Base-by-base conservation (phyloP, 2,888 invertebrate genomes). In the Acanthococcus lagerstroemiae region DNA sequence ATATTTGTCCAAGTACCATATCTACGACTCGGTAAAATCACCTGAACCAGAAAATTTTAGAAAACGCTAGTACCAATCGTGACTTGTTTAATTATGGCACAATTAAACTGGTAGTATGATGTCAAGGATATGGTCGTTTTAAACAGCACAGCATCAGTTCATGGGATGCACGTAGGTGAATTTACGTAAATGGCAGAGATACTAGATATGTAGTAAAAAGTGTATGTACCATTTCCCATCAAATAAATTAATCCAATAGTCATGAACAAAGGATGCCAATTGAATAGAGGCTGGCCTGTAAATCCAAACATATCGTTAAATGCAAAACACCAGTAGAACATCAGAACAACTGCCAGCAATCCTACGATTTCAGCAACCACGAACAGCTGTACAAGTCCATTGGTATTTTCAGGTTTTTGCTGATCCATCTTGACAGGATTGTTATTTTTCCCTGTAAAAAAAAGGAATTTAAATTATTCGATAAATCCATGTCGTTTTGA, bases 221-320 rank as follows among this genome's bases (percentile, higher is more conserved):
- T 7, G 12, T 19, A 78, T 80, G 80, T 78, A 90, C 90, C 85
- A 79, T 92, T 89, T 57, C 86, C 87, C 76, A 88, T 89, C 12
- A 91, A 76, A 76, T 87, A 88, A 48, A 93, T 81, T 75, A 91
- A 78, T 26, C 88, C 89, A 69, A 89, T 80, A 15, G 84, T 81
- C 90, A 92, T 90, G 58, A 90, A 80, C 4, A 92, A 77, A 1
- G 93, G 92, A 78, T 93, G 93, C 84, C 90, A 93, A 77, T 91
- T 90, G 74, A 93, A 93, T 19, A 80, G 74, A 1, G 60, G 70
- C 2, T 84, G 12, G 15, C 60, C 67, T 17, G 37, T 19, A 22
- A 68, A 48, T 26, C 67, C 67, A 58, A 68, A 67, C 21, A 67
- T 67, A 7, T 58, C 65, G 12, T 54, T 57, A 15, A 63, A 67